These are phyloP conservation scores for Sardinella longiceps DNA, from an alignment of 2,797 vertebrate genomes.

Conservation along the genomic window DNA sequence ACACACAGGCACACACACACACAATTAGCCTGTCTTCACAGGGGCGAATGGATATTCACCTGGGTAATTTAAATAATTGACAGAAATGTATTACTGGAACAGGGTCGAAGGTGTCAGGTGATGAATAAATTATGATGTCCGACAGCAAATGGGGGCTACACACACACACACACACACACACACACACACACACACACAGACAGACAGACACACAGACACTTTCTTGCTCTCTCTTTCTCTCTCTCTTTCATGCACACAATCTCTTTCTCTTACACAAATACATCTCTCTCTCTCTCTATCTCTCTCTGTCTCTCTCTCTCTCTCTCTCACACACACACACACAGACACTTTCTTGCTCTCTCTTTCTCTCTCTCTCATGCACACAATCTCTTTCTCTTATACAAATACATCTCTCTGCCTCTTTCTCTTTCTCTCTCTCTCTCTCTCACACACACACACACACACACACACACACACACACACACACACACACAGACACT, in stretches of 20 bases:
- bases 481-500: constrained; percentile 37
- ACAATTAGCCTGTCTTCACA: background rate
- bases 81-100: constrained; percentile 25
- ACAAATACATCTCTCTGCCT: too few species aligned
- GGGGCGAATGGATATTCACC: constrained; percentile 7
- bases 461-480: background rate
- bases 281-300: background rate
- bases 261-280: background rate
- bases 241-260: background rate
- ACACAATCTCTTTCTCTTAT: background rate
- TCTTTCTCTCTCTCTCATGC: background rate
- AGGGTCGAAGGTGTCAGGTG: constrained; percentile 19
- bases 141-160: background rate
- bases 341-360: background rate
- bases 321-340: constrained; percentile 1
- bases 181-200: background rate
- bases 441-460: constrained; percentile 16
- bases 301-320: too few species aligned
- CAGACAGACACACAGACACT: background rate
- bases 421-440: too few species aligned
- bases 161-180: constrained; percentile 6
- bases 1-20: background rate
- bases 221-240: background rate
- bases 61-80: constrained; percentile 16
- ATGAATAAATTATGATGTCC: constrained; percentile 25